Conservation (phyloP, 1,140 invertebrate species). For the Drosophila littoralis region DNA sequence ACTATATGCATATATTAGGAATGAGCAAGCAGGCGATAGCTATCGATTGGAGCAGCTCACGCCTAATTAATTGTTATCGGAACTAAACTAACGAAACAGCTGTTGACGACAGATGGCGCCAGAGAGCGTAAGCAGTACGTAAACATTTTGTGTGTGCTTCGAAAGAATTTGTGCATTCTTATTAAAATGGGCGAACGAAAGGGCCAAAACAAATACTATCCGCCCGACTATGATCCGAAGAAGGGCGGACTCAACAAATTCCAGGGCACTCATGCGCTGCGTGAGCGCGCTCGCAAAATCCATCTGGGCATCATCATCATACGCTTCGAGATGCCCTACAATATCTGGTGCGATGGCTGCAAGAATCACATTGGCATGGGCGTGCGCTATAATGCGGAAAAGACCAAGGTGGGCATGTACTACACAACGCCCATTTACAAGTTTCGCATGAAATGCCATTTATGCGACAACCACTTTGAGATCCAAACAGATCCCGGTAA, state of each 20-base stretch:
- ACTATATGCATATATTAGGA: slow-evolving; percentile 20
- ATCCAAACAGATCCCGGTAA: slow-evolving; percentile 99
- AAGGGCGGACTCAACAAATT: slow-evolving; percentile 95
- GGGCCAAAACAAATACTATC: slow-evolving; percentile 98
- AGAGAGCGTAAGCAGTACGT: slow-evolving; percentile 14
- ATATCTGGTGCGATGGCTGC: slow-evolving; percentile 99
- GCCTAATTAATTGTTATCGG: background rate
- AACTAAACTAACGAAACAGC: background rate
- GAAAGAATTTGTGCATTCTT: slow-evolving; percentile 3
- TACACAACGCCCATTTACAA: slow-evolving; percentile 99
- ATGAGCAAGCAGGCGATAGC: slow-evolving; percentile 6
- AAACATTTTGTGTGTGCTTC: slow-evolving; percentile 4
- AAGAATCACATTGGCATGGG: slow-evolving; percentile 98
- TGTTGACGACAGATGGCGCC: slow-evolving; percentile 23
- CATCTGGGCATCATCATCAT: slow-evolving; percentile 99
- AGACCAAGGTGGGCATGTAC: slow-evolving; percentile 99
- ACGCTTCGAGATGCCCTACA: slow-evolving; percentile 99
- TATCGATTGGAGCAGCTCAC: slow-evolving; percentile 1
- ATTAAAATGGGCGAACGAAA: slow-evolving; percentile 97
- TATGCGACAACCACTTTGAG: slow-evolving; percentile 99
- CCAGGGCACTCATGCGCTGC: slow-evolving; percentile 96
- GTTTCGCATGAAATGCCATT: slow-evolving; percentile 99
- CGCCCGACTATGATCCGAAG: slow-evolving; percentile 98
- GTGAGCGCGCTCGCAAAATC: slow-evolving; percentile 97
- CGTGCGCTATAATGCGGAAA: slow-evolving; percentile 99